Evolutionary conservation across 2,113 vertebrate genomes (phyloP), one percentile per base, ranked within the genome.

Genomic region (Megaceryle maxima): DNA sequence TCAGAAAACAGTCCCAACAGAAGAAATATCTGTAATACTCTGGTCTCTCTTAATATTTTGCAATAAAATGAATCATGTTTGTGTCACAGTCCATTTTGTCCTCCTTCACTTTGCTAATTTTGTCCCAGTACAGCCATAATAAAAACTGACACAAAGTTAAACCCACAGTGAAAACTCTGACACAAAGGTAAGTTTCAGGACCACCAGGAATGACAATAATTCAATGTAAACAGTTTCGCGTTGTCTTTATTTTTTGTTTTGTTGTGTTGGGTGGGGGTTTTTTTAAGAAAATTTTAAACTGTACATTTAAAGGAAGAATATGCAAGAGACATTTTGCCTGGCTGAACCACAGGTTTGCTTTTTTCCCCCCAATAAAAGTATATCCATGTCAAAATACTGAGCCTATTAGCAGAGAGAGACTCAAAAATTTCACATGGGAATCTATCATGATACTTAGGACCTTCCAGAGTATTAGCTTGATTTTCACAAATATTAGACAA

Each of bases 181-280:
- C 55, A 56, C 16, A 31, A 56, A 56, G 55, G 5, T 56, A 19
- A 31, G 13, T 63, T 81, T 85, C 31, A 55, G 50, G 25, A 73
- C 28, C 17, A 81, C 37, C 17, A 57, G 5, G 16, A 90, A 72
- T 19, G 35, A 12, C 56, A 29, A 18, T 35, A 80, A 70, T 57
- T 48, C 41, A 82, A 39, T 39, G 37, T 37, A 77, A 68, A 53
- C 8, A 22, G 41, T 43, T 68, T 51, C 76, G 16, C 73, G 53
- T 13, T 29, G 19, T n/a, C 0, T 10, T 4, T 3, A 5, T 11
- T 24, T 3, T 21, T 41, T 41, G 39, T 41, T 41, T 41, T 11
- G 39, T 41, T 41, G 39, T 4, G 21, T 35, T 41, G 37, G 37
- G 37, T 41, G 39, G 39, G 39, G 39, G 25, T 10, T 24, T 17